These are phyloP conservation scores for Lepidochrysops patricia DNA, from an alignment of 2,888 invertebrate genomes.

Conservation along the genomic window DNA sequence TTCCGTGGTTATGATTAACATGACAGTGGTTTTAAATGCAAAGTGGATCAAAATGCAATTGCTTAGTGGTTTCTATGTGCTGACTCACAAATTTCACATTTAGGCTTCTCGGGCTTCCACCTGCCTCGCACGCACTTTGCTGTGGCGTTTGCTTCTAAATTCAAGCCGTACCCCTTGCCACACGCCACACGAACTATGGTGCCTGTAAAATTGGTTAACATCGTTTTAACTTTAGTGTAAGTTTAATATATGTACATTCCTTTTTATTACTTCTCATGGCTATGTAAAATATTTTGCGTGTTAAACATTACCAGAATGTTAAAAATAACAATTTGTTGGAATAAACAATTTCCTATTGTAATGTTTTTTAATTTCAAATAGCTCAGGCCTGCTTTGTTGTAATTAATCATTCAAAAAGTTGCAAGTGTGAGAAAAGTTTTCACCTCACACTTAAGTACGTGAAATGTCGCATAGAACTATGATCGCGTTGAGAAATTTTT, in stretches of 20 bases:
- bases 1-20: not conserved
- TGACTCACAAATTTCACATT: slow-evolving; percentile 84
- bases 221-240: no score
- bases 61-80: not conserved
- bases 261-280: no score
- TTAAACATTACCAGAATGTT: no score
- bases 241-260: no score
- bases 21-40: not conserved
- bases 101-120: slow-evolving; percentile 88
- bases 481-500: not conserved
- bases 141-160: slow-evolving; percentile 82
- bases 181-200: slow-evolving; percentile 85
- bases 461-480: not conserved
- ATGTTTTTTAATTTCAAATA: not conserved
- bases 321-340: not conserved
- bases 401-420: not conserved
- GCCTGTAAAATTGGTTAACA: slow-evolving; percentile 63
- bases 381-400: not conserved
- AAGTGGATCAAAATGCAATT: not conserved
- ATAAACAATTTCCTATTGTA: not conserved
- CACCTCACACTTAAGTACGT: not conserved
- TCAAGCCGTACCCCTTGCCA: slow-evolving; percentile 84
- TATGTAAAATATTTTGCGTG: not conserved
- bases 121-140: slow-evolving; percentile 87
- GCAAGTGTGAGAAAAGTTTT: not conserved